Evolutionary conservation across 2,113 vertebrate genomes (phyloP), one percentile per base, ranked within the genome.

Genomic region (Tupaia chinensis): DNA sequence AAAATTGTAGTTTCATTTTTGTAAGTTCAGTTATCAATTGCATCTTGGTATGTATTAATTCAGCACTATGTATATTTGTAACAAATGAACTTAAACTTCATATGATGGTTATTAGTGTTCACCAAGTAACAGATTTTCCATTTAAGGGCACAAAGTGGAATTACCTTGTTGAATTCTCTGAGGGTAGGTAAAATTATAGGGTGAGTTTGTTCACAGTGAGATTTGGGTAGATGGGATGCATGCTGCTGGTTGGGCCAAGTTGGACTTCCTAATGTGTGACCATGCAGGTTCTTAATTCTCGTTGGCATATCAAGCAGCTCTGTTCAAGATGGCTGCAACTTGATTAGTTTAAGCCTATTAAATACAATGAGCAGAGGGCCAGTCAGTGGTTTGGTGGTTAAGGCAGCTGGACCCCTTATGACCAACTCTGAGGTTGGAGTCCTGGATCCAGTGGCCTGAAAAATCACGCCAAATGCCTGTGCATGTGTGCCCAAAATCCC

Each of bases 281-380:
- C 32, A 61, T 34, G 22, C 27, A 60, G 32, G 60, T 58, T 86
- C 82, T 80, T 87, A 74, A 89, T 84, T 93, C 9, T 79, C 8
- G 32, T 20, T n/a, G 25, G 65, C 23, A 89, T 34, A 73, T 89
- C 72, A 83, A 2, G 82, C 54, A 84, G 8, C 63, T 93, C 0
- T 89, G 56, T 89, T 84, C 72, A 84, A 95, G 72, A 78, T 72
- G 79, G 78, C 34, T 72, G 58, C 66, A 27, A 9, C 63, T 84
- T 20, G 44, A 29, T 77, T 29, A 65, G n/a, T n/a, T 29, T 79
- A 29, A 25, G n/a, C 77, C 4, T 17, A 73, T 89, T 89, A 85
- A 85, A 89, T 58, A 65, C 78, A 58, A 44, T 44, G 78, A 88
- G 78, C 29, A 83, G 44, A 44, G 44, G 44, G 44, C 44, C 44